These are phyloP conservation scores for Podarcis raffonei DNA, from an alignment of 2,113 vertebrate genomes.

Conservation along the genomic window DNA sequence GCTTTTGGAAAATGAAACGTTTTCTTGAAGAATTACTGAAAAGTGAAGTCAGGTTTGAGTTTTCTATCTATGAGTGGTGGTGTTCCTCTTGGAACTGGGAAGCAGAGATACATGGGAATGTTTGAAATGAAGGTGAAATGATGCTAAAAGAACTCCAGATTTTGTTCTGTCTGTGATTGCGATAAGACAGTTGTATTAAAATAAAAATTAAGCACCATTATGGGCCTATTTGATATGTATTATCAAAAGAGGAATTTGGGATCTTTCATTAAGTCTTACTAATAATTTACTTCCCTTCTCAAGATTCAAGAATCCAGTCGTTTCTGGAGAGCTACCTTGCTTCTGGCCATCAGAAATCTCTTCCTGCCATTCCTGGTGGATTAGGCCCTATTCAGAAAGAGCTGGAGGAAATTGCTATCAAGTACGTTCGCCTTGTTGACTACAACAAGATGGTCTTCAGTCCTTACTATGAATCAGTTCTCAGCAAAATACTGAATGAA, in stretches of 20 bases:
- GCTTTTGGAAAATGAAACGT: background rate
- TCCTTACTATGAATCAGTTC: constrained; percentile 90
- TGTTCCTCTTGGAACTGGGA: background rate
- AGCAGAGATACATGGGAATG: background rate
- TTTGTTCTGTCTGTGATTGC: background rate
- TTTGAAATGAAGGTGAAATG: background rate
- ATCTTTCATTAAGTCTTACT: background rate
- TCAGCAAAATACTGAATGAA: constrained; percentile 78
- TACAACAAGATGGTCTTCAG: constrained; percentile 97
- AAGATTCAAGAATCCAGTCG: constrained; percentile 88
- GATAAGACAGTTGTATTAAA: background rate
- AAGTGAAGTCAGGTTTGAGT: background rate
- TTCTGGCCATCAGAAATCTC: constrained; percentile 78
- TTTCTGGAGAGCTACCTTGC: constrained; percentile 87
- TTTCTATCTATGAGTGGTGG: background rate
- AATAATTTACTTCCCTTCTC: constrained; percentile 6
- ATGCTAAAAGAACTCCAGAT: background rate
- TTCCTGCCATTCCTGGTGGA: constrained; percentile 84
- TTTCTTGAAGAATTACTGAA: background rate
- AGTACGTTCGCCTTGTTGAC: constrained; percentile 88
- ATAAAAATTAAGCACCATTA: background rate
- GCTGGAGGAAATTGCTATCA: constrained; percentile 86
- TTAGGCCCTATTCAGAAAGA: constrained; percentile 87
- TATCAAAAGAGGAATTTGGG: background rate
- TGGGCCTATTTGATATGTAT: background rate